A percentile compares a stretch with the other conserved stretches of the same genome.
phyloP scores from a whole-genome alignment of 2,888 invertebrate genomes.

The Anaspis maculata region DNA sequence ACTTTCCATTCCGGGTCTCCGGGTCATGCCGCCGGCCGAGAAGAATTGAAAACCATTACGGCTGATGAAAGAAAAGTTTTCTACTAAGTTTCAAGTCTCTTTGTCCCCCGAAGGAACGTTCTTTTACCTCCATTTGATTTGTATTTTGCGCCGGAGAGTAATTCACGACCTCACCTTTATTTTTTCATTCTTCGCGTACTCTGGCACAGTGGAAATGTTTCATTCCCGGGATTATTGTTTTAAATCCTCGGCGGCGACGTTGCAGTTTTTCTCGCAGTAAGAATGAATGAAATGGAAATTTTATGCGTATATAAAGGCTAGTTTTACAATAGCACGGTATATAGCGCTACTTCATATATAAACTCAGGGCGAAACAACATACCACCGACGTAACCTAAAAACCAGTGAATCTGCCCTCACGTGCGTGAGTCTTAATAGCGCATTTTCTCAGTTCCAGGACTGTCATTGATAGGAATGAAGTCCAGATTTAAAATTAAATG shows the following conservation, averaged over 20 bases:
- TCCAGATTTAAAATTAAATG: too few species aligned
- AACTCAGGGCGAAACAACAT: too few species aligned
- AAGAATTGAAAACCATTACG: constrained; percentile 33
- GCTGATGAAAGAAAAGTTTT: constrained; percentile 44
- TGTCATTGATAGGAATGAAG: too few species aligned
- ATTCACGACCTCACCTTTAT: constrained; percentile 23
- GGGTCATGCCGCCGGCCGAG: constrained; percentile 18
- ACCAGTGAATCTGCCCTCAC: too few species aligned
- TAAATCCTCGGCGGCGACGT: constrained; percentile 20
- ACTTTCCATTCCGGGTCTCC: constrained; percentile 16
- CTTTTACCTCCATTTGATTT: constrained; percentile 38
- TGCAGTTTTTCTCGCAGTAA: too few species aligned
- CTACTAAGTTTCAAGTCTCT: constrained; percentile 38
- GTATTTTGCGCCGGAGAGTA: constrained; percentile 29
- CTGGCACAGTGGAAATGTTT: constrained; percentile 4
- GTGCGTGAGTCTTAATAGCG: too few species aligned
- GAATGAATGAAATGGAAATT: too few species aligned
- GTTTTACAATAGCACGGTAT: too few species aligned
- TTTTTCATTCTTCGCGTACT: constrained; percentile 1
- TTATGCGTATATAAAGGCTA: too few species aligned
- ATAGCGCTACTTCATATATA: too few species aligned
- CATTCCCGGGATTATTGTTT: constrained; percentile 19
- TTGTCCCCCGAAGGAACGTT: constrained; percentile 37
- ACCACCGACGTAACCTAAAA: too few species aligned
- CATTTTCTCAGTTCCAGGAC: too few species aligned